Conservation (phyloP, 1,140 invertebrate species). For the Aphelinus certus region DNA sequence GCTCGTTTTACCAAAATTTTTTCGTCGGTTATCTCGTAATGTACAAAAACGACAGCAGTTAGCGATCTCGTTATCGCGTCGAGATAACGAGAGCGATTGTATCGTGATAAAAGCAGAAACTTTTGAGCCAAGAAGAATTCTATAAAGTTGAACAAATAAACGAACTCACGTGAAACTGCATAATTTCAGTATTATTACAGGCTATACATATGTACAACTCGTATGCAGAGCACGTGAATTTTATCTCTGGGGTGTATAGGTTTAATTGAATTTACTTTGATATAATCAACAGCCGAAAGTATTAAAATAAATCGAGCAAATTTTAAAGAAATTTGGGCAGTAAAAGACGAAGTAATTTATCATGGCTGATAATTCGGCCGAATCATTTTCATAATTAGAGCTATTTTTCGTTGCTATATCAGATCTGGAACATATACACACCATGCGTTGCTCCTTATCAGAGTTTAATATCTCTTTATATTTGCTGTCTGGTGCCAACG, state of each 20-base stretch:
- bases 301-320: no score
- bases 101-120: conserved; percentile 30
- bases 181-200: no score
- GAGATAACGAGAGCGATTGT: conserved; percentile 24
- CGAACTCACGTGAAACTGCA: not conserved
- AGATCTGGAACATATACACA: no score
- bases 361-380: conserved; percentile 26
- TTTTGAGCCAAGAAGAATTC: conserved; percentile 23
- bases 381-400: conserved; percentile 21
- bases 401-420: no score
- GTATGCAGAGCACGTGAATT: no score
- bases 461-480: conserved; percentile 31
- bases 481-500: conserved; percentile 49
- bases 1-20: no score
- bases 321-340: no score
- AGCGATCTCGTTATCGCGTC: conserved; percentile 30
- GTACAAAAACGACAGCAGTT: conserved; percentile 17
- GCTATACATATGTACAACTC: no score
- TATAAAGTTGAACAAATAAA: conserved; percentile 9
- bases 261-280: no score
- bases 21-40: no score
- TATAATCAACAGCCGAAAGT: no score
- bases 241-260: no score
- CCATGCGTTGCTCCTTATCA: conserved; percentile 13
- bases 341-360: conserved; percentile 20